Evolutionary conservation across 1,140 invertebrate genomes (phyloP).

Genomic region (Hyphantria cunea): DNA sequence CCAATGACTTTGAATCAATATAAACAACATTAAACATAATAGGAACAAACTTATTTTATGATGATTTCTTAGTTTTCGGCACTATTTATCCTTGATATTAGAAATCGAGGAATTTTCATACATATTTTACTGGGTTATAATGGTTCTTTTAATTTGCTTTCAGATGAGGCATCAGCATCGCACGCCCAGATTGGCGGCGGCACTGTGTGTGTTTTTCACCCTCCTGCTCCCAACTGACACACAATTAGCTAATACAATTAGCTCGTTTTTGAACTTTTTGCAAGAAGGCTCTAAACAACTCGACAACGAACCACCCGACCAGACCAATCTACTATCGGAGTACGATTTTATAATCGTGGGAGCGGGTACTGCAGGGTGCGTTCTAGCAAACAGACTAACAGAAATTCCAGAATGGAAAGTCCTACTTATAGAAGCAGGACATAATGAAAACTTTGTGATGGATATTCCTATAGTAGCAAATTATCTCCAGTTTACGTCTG

Average conservation of each 20-base stretch:
- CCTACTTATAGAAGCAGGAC: slow-evolving; percentile 85
- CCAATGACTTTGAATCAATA: slow-evolving; percentile 9
- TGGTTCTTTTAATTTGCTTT: slow-evolving; percentile 19
- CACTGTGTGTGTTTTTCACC: slow-evolving; percentile 52
- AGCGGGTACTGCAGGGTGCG: slow-evolving; percentile 83
- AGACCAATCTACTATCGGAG: slow-evolving; percentile 55
- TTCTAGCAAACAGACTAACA: slow-evolving; percentile 84
- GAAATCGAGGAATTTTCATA: too few species aligned
- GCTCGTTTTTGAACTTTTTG: slow-evolving; percentile 64
- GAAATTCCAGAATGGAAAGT: slow-evolving; percentile 85
- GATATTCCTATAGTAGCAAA: slow-evolving; percentile 86
- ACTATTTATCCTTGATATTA: neutral
- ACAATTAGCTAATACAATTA: slow-evolving; percentile 51
- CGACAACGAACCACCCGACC: slow-evolving; percentile 68
- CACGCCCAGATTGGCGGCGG: slow-evolving; percentile 41
- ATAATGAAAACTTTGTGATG: slow-evolving; percentile 85
- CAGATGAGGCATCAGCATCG: slow-evolving; percentile 60
- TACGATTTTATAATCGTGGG: slow-evolving; percentile 78
- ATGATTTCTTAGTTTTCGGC: neutral
- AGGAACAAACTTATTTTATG: neutral
- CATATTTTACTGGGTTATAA: neutral
- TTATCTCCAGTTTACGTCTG: slow-evolving; percentile 82
- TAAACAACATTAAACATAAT: neutral
- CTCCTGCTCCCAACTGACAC: slow-evolving; percentile 45
- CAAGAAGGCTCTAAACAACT: slow-evolving; percentile 62